These are phyloP conservation scores for Panopea generosa DNA, from an alignment of 2,888 invertebrate genomes.

Conservation along the genomic window DNA sequence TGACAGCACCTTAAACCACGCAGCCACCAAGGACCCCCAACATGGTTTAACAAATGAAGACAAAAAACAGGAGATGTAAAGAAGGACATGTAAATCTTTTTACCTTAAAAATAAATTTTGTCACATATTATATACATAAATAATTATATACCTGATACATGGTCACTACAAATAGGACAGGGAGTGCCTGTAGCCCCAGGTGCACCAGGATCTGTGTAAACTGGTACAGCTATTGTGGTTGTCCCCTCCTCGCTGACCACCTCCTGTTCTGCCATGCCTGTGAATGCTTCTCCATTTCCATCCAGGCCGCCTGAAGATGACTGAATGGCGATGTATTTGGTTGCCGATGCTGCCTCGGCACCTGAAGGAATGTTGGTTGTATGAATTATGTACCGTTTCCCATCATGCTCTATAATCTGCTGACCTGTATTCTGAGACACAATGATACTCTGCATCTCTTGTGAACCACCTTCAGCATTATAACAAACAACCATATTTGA, in stretches of 20 bases:
- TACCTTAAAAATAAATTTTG: too few species aligned
- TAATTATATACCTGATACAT: slow-evolving; percentile 80
- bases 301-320: neutral
- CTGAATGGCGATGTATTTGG: slow-evolving; percentile 23
- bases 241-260: neutral
- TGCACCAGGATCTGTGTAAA: slow-evolving; percentile 14
- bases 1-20: too few species aligned
- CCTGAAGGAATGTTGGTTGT: slow-evolving; percentile 21
- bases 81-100: too few species aligned
- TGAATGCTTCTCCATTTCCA: slow-evolving; percentile 30
- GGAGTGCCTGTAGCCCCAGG: slow-evolving; percentile 32
- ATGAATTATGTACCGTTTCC: slow-evolving; percentile 60
- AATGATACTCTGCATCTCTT: neutral
- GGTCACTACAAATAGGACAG: slow-evolving; percentile 83
- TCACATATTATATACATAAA: too few species aligned
- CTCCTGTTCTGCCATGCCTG: neutral
- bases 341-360: slow-evolving; percentile 2
- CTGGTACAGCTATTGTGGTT: slow-evolving; percentile 5
- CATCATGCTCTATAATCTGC: slow-evolving; percentile 61
- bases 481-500: neutral
- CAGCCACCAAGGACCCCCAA: too few species aligned
- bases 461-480: neutral
- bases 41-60: too few species aligned
- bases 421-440: slow-evolving; percentile 1
- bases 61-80: too few species aligned